Percentiles rank a stretch among this genome's conserved stretches.
phyloP scores from a whole-genome alignment of 2,888 invertebrate genomes.

The Phengaris alcon region DNA sequence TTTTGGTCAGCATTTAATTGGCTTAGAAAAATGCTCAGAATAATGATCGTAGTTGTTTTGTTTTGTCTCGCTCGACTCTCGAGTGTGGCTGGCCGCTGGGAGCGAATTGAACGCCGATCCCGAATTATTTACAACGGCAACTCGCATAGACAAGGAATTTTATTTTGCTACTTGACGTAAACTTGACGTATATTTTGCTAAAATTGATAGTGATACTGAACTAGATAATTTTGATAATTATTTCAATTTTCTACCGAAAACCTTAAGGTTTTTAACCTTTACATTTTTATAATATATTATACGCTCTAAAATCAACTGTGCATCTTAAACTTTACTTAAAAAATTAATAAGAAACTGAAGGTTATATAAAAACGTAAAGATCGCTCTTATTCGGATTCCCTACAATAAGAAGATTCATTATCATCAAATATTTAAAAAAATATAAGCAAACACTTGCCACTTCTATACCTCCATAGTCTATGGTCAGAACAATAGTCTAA shows the following conservation, averaged over 20 bases:
- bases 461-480: constrained; percentile 39
- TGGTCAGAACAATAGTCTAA: constrained; percentile 59
- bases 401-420: background rate
- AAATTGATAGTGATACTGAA: no score
- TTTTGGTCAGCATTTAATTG: constrained; percentile 65
- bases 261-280: no score
- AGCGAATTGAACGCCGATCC: background rate
- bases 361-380: no score
- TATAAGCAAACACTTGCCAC: constrained; percentile 32
- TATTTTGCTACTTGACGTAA: background rate
- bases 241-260: no score
- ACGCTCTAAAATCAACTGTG: no score
- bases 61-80: constrained; percentile 47
- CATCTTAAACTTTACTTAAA: no score
- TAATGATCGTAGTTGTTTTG: constrained; percentile 45
- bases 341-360: no score
- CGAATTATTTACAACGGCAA: background rate
- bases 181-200: no score
- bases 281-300: no score
- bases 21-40: constrained; percentile 59
- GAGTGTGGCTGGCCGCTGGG: constrained; percentile 41
- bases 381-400: background rate
- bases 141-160: background rate
- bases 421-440: background rate
- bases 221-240: no score